These are phyloP conservation scores for Acanthurus leucopareius DNA, from an alignment of 2,797 vertebrate species.

Conservation along the genomic window DNA sequence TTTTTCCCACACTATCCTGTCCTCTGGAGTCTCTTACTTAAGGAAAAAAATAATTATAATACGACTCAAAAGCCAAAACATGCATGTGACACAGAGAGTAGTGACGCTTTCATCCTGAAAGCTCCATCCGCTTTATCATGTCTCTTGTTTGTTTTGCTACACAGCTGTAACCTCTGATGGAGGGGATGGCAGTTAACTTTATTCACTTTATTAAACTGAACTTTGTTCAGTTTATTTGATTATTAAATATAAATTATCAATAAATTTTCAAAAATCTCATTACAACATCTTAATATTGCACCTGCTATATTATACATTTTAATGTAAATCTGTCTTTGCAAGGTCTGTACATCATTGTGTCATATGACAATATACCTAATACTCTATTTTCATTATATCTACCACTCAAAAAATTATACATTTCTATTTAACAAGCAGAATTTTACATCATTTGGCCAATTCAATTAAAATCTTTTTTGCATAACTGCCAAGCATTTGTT, in stretches of 20 bases:
- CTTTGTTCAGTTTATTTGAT: conserved; percentile 8
- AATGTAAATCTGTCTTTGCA: background rate
- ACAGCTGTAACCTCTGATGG: conserved; percentile 13
- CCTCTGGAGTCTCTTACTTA: conserved; percentile 71
- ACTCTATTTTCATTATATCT: background rate
- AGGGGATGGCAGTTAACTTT: background rate
- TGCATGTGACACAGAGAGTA: conserved; percentile 61
- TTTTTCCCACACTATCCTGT: conserved; percentile 75
- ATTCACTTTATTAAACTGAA: no score
- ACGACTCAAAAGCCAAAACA: conserved; percentile 70
- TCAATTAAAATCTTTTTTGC: conserved; percentile 23
- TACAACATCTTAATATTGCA: background rate
- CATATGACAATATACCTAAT: background rate
- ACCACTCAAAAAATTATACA: background rate
- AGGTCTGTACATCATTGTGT: background rate
- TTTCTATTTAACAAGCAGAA: background rate
- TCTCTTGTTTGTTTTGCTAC: conserved; percentile 40
- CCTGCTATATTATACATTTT: background rate
- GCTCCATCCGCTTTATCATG: conserved; percentile 44
- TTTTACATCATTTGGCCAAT: background rate
- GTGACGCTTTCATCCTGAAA: conserved; percentile 58
- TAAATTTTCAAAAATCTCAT: background rate
- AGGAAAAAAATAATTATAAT: conserved; percentile 66
- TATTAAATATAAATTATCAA: conserved; percentile 4
- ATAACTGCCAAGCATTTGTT: conserved; percentile 21